Evolutionary conservation across 2,888 invertebrate species (phyloP).

Genomic region (Stegophylla sp.): DNA sequence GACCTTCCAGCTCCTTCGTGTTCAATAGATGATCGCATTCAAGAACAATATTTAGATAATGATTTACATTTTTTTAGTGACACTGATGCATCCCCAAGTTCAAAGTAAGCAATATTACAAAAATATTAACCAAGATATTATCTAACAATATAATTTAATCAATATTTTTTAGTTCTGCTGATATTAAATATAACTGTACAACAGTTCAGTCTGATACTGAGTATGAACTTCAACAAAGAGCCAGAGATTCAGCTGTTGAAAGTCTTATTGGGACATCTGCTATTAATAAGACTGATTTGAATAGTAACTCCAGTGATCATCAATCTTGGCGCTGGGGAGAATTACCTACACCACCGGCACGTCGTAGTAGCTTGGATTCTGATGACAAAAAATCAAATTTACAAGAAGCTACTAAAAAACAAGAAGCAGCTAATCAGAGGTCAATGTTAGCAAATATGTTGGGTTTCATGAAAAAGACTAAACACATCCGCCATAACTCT

Average conservation of each 20-base stretch:
- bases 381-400: conserved; percentile 63
- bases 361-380: conserved; percentile 48
- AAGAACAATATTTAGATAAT: conserved; percentile 63
- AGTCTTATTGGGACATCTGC: conserved; percentile 55
- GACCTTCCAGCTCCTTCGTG: conserved; percentile 33
- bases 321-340: conserved; percentile 90
- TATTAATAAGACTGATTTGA: conserved; percentile 41
- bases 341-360: conserved; percentile 71
- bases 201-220: conserved; percentile 95
- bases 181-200: conserved; percentile 65
- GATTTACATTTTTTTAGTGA: conserved; percentile 93
- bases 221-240: conserved; percentile 70
- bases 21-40: conserved; percentile 41
- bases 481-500: conserved; percentile 69
- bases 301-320: conserved; percentile 48
- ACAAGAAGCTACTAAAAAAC: conserved; percentile 59
- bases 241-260: conserved; percentile 64
- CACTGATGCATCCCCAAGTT: conserved; percentile 79
- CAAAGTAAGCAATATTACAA: conserved; percentile 61
- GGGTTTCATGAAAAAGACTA: conserved; percentile 85
- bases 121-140: neutral
- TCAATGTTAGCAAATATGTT: conserved; percentile 92
- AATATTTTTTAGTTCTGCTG: conserved; percentile 46
- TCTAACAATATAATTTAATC: conserved; percentile 8
- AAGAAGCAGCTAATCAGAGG: conserved; percentile 64